Percentiles rank a stretch among this genome's conserved stretches.
phyloP scores from a whole-genome alignment of 1,140 invertebrate species.

The Lepidurus couesii region DNA sequence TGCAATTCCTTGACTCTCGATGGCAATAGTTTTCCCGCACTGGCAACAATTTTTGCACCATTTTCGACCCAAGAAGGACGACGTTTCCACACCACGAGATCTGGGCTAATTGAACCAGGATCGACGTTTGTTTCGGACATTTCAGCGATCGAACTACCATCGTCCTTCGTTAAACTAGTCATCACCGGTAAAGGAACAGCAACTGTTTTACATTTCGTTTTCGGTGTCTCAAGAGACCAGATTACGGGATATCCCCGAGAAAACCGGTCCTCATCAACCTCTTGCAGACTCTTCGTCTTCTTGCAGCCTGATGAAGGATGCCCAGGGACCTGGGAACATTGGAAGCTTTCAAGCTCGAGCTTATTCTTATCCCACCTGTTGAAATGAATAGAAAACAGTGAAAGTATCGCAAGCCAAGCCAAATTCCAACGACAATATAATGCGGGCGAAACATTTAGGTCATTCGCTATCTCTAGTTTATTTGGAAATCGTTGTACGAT shows the following conservation, averaged over 20 bases:
- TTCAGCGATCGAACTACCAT: background rate
- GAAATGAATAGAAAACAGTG: background rate
- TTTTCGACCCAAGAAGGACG: background rate
- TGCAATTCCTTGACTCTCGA: background rate
- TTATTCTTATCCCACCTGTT: slow-evolving; percentile 10
- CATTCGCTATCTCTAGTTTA: background rate
- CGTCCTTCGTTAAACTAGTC: slow-evolving; percentile 1
- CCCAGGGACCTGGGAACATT: background rate
- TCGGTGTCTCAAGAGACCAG: background rate
- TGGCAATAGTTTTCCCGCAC: background rate
- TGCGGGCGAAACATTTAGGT: background rate
- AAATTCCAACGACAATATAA: background rate
- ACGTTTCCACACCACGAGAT: background rate
- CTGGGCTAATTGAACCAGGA: background rate
- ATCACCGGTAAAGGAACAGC: background rate
- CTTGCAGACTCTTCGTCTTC: slow-evolving; percentile 2
- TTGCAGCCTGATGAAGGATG: background rate
- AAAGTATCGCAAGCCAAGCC: background rate
- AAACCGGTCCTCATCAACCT: background rate
- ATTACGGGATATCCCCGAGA: background rate
- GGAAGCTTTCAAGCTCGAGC: background rate
- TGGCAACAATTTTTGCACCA: background rate
- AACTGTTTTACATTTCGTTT: background rate
- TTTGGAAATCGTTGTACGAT: background rate
- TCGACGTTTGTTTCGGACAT: background rate